Base-by-base conservation (phyloP, 2,113 vertebrate genomes). In the Misgurnus mizolepis region DNA sequence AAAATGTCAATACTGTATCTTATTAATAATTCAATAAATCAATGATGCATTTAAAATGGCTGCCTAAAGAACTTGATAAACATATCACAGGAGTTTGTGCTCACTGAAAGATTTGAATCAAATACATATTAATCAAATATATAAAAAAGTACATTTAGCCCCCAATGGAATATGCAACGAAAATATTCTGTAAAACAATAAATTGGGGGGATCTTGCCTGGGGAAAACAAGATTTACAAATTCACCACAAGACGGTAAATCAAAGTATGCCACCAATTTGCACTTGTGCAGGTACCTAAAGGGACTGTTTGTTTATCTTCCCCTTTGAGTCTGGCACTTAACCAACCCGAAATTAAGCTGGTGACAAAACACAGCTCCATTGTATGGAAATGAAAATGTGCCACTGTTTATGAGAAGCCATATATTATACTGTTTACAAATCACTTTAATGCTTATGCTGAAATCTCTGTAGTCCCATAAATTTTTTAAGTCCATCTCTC, bases 361-460 rank as follows among this genome's bases (percentile, higher is more conserved):
- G 55, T 58, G 78, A 86, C 81, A 84, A 85, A 86, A 84, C 70
- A 79, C 58, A 77, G 41, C 74, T 64, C 22, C 66, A 79, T 77
- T 75, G 60, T 80, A 80, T 76, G 50, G 78, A 76, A 82, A 65
- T 75, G 12, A 75, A 75, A 22, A 39, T 49, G 17, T 75, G 8
- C 6, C 55, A 45, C 11, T 11, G 45, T 82, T 81, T 87, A 81
- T 89, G 87, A 87, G 86, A 82, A 86, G 76, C 75, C 34, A 10
- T 75, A 77, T 82, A 85, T 88, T 89, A 81, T 83, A 85, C 86
- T 79, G 86, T 90, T 90, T 90, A 85, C 80, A 88, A 89, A 88
- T 75, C 45, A 47, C 86, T 90, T 88, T 88, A 89, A 91, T 60
- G 70, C 83, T 82, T 80, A 56, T 45, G 78, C 79, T 79, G 79